Conservation (phyloP, 2,888 invertebrate species). For the Apodemia duryi region DNA sequence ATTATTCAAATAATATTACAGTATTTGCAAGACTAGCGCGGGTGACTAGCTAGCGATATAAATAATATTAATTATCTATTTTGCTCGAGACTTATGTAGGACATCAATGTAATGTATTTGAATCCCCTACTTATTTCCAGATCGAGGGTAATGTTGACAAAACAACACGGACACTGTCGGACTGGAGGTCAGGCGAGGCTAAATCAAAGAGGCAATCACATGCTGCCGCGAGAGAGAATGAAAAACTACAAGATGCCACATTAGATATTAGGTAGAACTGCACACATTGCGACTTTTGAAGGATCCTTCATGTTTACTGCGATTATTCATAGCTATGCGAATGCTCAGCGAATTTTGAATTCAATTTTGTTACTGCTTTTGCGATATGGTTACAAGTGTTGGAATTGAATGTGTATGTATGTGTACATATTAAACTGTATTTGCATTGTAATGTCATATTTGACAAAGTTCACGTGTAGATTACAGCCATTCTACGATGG, state of each 20-base stretch:
- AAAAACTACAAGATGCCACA: conserved; percentile 90
- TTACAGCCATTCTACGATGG: too few species aligned
- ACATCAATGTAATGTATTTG: background rate
- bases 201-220: conserved; percentile 95
- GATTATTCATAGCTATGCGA: conserved; percentile 39
- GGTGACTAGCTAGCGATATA: too few species aligned
- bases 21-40: too few species aligned
- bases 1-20: too few species aligned
- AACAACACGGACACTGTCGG: conserved; percentile 87
- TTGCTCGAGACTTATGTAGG: background rate
- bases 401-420: background rate
- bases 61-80: too few species aligned
- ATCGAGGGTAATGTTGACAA: conserved; percentile 91
- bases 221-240: conserved; percentile 92
- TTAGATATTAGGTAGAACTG: conserved; percentile 58
- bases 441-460: too few species aligned
- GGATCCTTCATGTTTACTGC: conserved; percentile 52
- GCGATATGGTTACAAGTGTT: conserved; percentile 1
- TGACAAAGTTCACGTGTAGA: too few species aligned
- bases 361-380: background rate
- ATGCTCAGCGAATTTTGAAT: conserved; percentile 40
- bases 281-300: conserved; percentile 36
- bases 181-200: conserved; percentile 91
- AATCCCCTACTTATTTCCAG: conserved; percentile 40
- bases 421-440: background rate